These are phyloP conservation scores for Netelia melanura DNA, from an alignment of 2,888 invertebrate genomes.

Conservation along the genomic window DNA sequence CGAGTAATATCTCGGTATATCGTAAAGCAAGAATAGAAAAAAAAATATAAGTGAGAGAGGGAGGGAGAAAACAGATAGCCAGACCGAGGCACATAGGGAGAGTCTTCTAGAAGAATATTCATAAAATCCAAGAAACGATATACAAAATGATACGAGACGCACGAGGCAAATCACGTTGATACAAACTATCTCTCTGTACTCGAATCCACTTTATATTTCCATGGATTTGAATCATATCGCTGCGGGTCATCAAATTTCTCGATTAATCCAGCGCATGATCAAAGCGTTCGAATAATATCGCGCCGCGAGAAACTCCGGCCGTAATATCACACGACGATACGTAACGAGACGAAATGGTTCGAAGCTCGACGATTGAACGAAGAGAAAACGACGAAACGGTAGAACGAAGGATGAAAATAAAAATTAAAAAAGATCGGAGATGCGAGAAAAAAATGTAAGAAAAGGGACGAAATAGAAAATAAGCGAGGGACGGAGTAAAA, in stretches of 20 bases:
- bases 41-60: background rate
- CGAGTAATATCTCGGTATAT: background rate
- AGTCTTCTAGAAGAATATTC: conserved; percentile 9
- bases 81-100: background rate
- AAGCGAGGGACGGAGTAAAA: background rate
- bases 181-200: conserved; percentile 1
- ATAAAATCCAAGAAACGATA: conserved; percentile 17
- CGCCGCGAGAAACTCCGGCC: background rate
- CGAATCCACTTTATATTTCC: conserved; percentile 1
- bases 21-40: background rate
- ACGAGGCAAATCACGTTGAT: conserved; percentile 8
- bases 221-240: conserved; percentile 2
- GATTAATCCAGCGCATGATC: background rate
- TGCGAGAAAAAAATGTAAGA: background rate
- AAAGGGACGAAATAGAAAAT: conserved; percentile 5
- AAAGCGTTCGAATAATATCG: conserved; percentile 1
- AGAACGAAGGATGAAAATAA: background rate
- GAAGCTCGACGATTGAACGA: background rate
- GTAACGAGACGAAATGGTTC: background rate
- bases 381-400: background rate
- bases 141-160: conserved; percentile 11
- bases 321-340: background rate
- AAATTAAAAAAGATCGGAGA: background rate
- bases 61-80: background rate
- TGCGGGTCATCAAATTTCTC: conserved; percentile 10